A percentile compares a stretch with the other conserved stretches of the same genome.
Evolutionary conservation across 2,797 vertebrate species (phyloP).

Genomic region (Gambusia yucatana): DNA sequence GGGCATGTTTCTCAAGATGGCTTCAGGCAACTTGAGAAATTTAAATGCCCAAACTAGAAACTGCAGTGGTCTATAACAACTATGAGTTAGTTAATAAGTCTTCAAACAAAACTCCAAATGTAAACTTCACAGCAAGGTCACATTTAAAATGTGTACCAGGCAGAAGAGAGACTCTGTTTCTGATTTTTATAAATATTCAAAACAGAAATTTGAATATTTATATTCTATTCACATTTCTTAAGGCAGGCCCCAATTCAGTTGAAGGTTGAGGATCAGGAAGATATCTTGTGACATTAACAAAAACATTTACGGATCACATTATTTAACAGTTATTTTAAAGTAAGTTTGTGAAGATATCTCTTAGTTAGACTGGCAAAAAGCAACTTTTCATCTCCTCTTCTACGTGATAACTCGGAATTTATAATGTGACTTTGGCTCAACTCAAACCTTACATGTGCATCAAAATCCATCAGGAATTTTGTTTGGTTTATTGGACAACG

Average conservation of each 20-base stretch:
- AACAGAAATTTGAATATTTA: not conserved
- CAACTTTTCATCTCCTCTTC: not conserved
- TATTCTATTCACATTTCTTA: not conserved
- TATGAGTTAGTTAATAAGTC: conserved; percentile 12
- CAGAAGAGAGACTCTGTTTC: conserved; percentile 2
- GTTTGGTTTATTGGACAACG: not conserved
- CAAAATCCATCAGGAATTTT: not conserved
- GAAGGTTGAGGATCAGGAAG: not conserved
- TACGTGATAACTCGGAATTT: not conserved
- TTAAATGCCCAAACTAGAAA: conserved; percentile 58
- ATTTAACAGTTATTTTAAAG: not conserved
- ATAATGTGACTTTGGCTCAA: not conserved
- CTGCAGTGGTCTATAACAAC: conserved; percentile 18
- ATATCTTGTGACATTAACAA: not conserved
- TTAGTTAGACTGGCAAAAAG: not conserved
- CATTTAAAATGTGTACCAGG: not conserved
- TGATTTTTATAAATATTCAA: not conserved
- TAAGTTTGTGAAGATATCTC: not conserved
- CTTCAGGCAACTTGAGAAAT: conserved; percentile 63
- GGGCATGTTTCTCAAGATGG: conserved; percentile 66
- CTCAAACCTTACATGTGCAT: not conserved
- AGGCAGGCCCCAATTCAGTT: not conserved
- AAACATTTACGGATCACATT: not conserved
- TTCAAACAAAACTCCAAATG: conserved; percentile 33
- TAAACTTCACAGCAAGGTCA: conserved; percentile 13